phyloP scores from a whole-genome alignment of 2,888 invertebrate species.

The Andrena bucephala region DNA sequence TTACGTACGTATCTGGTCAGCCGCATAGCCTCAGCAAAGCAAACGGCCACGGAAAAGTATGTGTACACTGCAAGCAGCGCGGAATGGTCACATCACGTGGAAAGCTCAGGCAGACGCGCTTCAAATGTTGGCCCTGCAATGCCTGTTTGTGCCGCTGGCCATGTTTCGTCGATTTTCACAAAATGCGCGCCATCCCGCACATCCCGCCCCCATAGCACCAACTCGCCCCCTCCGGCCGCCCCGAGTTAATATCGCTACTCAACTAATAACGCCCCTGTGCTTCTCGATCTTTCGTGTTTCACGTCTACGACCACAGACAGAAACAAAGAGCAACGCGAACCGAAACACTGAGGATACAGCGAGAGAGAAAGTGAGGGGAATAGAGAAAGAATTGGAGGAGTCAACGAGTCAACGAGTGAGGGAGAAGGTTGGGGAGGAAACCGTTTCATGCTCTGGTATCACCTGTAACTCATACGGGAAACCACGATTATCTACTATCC shows the following conservation, averaged over 20 bases:
- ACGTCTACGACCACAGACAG: slow-evolving; percentile 10
- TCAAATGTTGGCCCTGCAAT: slow-evolving; percentile 85
- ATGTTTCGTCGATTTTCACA: slow-evolving; percentile 84
- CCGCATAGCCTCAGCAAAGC: slow-evolving; percentile 85
- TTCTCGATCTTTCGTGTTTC: slow-evolving; percentile 31
- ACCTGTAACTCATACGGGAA: neutral
- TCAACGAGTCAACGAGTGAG: slow-evolving; percentile 4
- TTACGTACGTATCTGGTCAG: slow-evolving; percentile 84
- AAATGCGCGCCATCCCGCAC: slow-evolving; percentile 83
- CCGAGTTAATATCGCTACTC: slow-evolving; percentile 45
- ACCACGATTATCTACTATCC: neutral
- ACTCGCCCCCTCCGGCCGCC: slow-evolving; percentile 68
- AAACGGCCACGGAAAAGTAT: slow-evolving; percentile 85
- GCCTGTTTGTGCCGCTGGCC: slow-evolving; percentile 84
- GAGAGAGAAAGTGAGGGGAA: slow-evolving; percentile 1
- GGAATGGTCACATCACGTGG: slow-evolving; percentile 84
- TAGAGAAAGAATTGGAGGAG: slow-evolving; percentile 11
- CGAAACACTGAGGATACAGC: neutral
- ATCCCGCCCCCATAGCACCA: slow-evolving; percentile 85
- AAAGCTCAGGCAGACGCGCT: slow-evolving; percentile 84
- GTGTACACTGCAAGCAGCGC: slow-evolving; percentile 85
- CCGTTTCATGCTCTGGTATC: neutral
- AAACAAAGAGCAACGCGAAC: slow-evolving; percentile 1
- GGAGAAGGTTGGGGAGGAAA: slow-evolving; percentile 1
- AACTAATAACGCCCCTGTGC: slow-evolving; percentile 48